These are phyloP conservation scores for Synergus laeviventris DNA, from an alignment of 2,888 invertebrate species.

Conservation along the genomic window DNA sequence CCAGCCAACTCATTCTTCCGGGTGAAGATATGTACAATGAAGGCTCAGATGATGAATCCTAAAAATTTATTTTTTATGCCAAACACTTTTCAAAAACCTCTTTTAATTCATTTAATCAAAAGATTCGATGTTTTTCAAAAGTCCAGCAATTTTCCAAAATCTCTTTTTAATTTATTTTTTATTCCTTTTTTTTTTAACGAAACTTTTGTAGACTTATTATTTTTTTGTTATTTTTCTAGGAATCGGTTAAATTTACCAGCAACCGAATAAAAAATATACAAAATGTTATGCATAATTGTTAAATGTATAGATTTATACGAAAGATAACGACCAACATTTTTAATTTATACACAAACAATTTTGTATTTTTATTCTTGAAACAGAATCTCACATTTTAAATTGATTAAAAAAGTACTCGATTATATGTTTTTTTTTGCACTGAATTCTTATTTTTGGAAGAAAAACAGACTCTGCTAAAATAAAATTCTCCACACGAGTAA, in stretches of 20 bases:
- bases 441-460: background rate
- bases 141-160: background rate
- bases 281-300: slow-evolving; percentile 10
- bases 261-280: background rate
- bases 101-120: too few relatives aligned
- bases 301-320: background rate
- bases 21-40: slow-evolving; percentile 8
- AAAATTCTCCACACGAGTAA: slow-evolving; percentile 11
- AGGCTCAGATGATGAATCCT: background rate
- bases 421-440: background rate
- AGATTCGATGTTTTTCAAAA: background rate
- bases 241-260: slow-evolving; percentile 47
- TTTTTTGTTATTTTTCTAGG: slow-evolving; percentile 45
- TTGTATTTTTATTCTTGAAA: background rate
- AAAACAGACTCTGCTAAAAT: slow-evolving; percentile 3
- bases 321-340: background rate
- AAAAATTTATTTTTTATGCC: slow-evolving; percentile 13
- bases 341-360: background rate
- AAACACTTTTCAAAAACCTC: background rate
- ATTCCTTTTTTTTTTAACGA: background rate
- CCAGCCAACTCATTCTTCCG: slow-evolving; percentile 8
- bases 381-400: background rate
- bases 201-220: slow-evolving; percentile 51
- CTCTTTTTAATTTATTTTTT: background rate
- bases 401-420: background rate